Evolutionary conservation across 2,888 invertebrate species (phyloP), one percentile per base, ranked within the genome.

Genomic region (Diadromus collaris): DNA sequence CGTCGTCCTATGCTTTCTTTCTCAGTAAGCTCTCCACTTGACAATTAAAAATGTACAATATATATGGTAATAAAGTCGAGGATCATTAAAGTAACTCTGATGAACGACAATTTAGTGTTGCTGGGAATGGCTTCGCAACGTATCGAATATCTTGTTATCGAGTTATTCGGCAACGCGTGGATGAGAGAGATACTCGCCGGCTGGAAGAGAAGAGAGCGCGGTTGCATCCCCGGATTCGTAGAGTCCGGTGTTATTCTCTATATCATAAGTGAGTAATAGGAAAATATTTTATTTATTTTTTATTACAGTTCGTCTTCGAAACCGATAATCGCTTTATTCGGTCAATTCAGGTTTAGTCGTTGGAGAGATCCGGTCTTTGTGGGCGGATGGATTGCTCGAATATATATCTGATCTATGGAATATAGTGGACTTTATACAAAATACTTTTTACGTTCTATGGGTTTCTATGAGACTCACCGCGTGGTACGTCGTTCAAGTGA

Each of bases 351-450:
- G 99, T 92, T 93, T 99, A 76, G 96, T 99, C 85, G 97, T 98
- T 95, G 96, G 96, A 41, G 99, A 99, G 93, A 95, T 99, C 82
- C 95, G 97, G 89, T 93, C 98, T 4, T 91, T 99, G 10, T 99
- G 98, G 96, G 93, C 95, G 2, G 96, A 96, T 71, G 99, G 99
- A 0, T 91, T 99, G 7, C 92, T 95, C 84, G 98, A 98, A 83
- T 99, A 99, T 89, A 94, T 97, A 58, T 95, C 95, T 83, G 99
- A 99, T 91, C 94, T 99, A 82, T 99, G 99, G 99, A 99, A 99
- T 90, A 97, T 99, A 79, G 96, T 99, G 5, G 99, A 99, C 91
- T 99, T 99, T 89, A 96, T 98, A 86, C 99, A 99, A 7, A 99
- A 99, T 90, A 94, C 96, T 85, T 96, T 99, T 86, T 99, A 99